Base-by-base conservation (phyloP, 2,113 vertebrate species). In the Tachuris rubrigastra region DNA sequence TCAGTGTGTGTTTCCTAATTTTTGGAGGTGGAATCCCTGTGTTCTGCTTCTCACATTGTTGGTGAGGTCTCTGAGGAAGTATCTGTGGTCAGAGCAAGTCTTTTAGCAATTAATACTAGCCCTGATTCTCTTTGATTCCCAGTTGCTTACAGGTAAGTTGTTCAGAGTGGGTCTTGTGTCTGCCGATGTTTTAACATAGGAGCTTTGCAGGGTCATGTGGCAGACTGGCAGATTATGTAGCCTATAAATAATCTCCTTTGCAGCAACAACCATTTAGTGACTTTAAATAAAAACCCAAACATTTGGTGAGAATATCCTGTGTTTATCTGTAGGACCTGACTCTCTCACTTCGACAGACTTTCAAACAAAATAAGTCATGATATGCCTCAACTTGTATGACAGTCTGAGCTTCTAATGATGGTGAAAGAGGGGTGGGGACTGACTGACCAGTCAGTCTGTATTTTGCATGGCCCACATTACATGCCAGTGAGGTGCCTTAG, bases 391-490 rank as follows among this genome's bases (percentile, higher is more conserved):
- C 7, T 44, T 58, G 24, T 30, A 22, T 55, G 68, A 31, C 16
- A 30, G 27, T 50, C 44, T 69, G 55, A 85, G 65, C 55, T 81
- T 52, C 65, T 66, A 31, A 58, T 4, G 50, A 78, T 81, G 59
- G 12, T 47, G 41, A 22, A 62, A 46, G 22, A 46, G 19, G 37
- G 21, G 24, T 74, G 25, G 59, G 27, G 63, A 9, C 4, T 62
- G 73, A 71, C 49, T 19, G 21, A 13, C 27, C 23, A 25, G 8
- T 13, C 6, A 3, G n/a, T 15, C 24, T 33, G 27, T 19, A 10
- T 15, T 56, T 20, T 12, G 7, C 42, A 17, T 7, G 14, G n/a
- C 50, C 37, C 27, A 12, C 1, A 8, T 24, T 30, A 6, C 0
- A 0, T 22, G 49, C 41, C 15, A 31, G 22, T 21, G 2, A 71